Percentiles rank a stretch among this genome's conserved stretches.
Evolutionary conservation across 2,888 invertebrate genomes (phyloP).

Genomic region (Trichacis sp.): DNA sequence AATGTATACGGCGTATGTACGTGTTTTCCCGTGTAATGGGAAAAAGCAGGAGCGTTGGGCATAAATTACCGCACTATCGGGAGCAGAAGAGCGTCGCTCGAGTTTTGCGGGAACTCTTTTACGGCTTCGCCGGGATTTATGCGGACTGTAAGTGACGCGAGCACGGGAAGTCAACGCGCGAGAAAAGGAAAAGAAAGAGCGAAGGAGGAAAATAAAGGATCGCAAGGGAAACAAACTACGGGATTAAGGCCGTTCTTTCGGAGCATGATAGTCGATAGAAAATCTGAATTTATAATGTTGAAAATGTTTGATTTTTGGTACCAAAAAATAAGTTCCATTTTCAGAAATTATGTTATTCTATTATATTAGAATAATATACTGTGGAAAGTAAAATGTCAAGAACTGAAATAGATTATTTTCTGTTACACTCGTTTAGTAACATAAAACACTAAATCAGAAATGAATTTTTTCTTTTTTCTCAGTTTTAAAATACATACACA

Average conservation of each 20-base stretch:
- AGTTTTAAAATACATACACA: too few species aligned
- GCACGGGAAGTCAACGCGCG: slow-evolving; percentile 42
- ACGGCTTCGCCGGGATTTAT: slow-evolving; percentile 58
- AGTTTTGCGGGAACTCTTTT: slow-evolving; percentile 56
- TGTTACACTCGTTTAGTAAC: too few species aligned
- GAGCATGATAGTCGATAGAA: too few species aligned
- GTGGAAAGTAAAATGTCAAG: too few species aligned
- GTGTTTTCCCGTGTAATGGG: slow-evolving; percentile 35
- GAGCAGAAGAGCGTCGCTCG: slow-evolving; percentile 49
- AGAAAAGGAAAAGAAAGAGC: slow-evolving; percentile 24
- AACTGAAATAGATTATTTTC: too few species aligned
- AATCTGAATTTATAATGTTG: too few species aligned
- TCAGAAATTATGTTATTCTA: too few species aligned
- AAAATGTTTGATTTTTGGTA: neutral
- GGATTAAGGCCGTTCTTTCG: slow-evolving; percentile 1
- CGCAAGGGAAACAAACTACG: slow-evolving; percentile 1
- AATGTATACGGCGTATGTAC: slow-evolving; percentile 27
- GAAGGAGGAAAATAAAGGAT: slow-evolving; percentile 19
- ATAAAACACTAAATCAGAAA: too few species aligned
- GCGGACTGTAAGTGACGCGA: slow-evolving; percentile 61
- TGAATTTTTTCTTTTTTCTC: too few species aligned
- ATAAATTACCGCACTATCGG: slow-evolving; percentile 60
- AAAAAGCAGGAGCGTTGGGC: slow-evolving; percentile 34
- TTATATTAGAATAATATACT: too few species aligned
- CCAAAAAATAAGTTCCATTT: too few species aligned